Evolutionary conservation across 2,113 vertebrate genomes (phyloP).

Genomic region (Dipodomys stephensi): DNA sequence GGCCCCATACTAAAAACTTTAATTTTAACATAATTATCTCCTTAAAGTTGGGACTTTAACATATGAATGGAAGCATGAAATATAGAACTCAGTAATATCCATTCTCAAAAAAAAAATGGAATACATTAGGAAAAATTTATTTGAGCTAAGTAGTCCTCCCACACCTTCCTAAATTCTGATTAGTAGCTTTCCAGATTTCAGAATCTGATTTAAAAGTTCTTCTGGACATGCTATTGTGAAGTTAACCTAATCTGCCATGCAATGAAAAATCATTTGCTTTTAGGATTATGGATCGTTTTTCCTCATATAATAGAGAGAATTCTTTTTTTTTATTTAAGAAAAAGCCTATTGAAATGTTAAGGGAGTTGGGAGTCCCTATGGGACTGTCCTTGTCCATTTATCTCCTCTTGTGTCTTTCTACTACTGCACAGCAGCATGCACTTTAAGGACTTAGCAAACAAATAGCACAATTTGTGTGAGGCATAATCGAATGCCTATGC

Average conservation of each 20-base stretch:
- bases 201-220: slow-evolving; percentile 16
- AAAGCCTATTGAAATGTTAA: too few species aligned
- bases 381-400: too few species aligned
- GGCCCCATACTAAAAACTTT: background rate
- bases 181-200: slow-evolving; percentile 32
- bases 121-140: background rate
- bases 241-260: background rate
- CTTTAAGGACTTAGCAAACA: too few species aligned
- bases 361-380: too few species aligned
- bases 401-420: too few species aligned
- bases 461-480: too few species aligned
- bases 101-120: background rate
- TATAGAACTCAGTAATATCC: background rate
- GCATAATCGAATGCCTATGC: too few species aligned
- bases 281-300: background rate
- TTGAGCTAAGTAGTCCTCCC: background rate
- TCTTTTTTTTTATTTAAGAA: background rate
- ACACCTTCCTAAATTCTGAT: background rate
- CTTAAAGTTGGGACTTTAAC: background rate
- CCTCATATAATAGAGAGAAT: background rate
- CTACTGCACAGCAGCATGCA: too few species aligned
- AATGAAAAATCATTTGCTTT: too few species aligned
- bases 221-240: background rate
- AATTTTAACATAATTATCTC: background rate
- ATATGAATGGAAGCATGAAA: background rate